Evolutionary conservation across 2,888 invertebrate genomes (phyloP), one percentile per base, ranked within the genome.

Genomic region (Polylopha cassiicola): DNA sequence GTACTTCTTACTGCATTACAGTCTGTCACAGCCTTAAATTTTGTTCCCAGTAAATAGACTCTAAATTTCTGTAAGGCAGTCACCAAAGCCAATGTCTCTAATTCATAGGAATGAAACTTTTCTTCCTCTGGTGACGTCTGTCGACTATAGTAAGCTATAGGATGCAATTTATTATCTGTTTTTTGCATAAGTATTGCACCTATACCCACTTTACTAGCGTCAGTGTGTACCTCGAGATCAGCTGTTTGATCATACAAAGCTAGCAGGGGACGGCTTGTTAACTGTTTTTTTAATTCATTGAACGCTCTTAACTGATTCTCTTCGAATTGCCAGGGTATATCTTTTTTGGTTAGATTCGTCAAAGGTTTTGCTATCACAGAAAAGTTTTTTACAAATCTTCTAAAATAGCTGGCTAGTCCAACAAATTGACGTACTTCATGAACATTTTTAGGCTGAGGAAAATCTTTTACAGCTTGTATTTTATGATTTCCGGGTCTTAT

Each of bases 21-120:
- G 14, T 41, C 41, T 2, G 44, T 45, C 1, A 41, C 29, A 1
- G 7, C 9, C 10, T 24, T 39, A 8, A 30, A 38, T 3, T 10
- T 11, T 5, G 13, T 7, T 2, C 50, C 47, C 5, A 47, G 10
- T 4, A 47, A 17, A 18, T 42, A 48, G 3, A 51, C 45, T 3
- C 46, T n/a, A 16, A 47, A 51, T 5, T 37, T 26, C 2, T 38
- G 17, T 9, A 38, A 18, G 4, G 24, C 23, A 8, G 24, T 24
- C 4, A 38, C 9, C 2, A 29, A 21, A 2, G 37, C 37, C 9
- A 29, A 16, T 3, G 37, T 37, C 13, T 37, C 37, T 23, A 37
- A 15, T 15, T 33, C 18, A 29, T 27, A 13, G 29, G 26, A 28
- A 37, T 37, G 26, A 42, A 8, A 21, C 9, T 46, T 34, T 29